Percentiles rank a stretch among this genome's conserved stretches.
phyloP scores from a whole-genome alignment of 2,888 invertebrate species.

The Pogonocherus hispidulus region DNA sequence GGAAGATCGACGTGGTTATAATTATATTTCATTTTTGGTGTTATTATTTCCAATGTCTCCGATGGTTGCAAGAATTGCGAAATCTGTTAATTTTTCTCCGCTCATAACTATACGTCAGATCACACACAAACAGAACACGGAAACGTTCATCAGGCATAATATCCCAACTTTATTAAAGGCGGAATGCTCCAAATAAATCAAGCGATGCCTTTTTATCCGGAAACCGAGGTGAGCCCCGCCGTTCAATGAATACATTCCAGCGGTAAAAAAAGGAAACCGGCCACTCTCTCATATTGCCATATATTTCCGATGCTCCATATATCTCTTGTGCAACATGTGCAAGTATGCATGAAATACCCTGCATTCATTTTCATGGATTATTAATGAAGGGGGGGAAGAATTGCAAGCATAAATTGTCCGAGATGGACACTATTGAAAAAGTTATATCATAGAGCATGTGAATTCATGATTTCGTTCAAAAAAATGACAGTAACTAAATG shows the following conservation, averaged over 20 bases:
- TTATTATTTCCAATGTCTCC: no score
- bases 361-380: conserved; percentile 10
- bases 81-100: no score
- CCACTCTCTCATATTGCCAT: conserved; percentile 18
- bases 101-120: no score
- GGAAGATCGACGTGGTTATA: no score
- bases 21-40: no score
- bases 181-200: conserved; percentile 8
- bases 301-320: conserved; percentile 10
- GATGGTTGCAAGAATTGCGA: no score
- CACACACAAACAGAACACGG: neutral
- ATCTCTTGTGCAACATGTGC: conserved; percentile 14
- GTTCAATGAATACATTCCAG: conserved; percentile 8
- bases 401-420: no score
- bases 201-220: neutral
- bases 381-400: neutral
- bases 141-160: neutral
- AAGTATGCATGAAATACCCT: conserved; percentile 12
- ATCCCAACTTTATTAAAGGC: conserved; percentile 7
- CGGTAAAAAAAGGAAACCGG: neutral
- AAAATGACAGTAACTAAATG: no score
- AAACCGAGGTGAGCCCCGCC: neutral
- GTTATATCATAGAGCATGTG: no score
- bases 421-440: no score
- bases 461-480: no score